Evolutionary conservation across 2,113 vertebrate genomes (phyloP), one percentile per base, ranked within the genome.

Genomic region (Dasyurus viverrinus): DNA sequence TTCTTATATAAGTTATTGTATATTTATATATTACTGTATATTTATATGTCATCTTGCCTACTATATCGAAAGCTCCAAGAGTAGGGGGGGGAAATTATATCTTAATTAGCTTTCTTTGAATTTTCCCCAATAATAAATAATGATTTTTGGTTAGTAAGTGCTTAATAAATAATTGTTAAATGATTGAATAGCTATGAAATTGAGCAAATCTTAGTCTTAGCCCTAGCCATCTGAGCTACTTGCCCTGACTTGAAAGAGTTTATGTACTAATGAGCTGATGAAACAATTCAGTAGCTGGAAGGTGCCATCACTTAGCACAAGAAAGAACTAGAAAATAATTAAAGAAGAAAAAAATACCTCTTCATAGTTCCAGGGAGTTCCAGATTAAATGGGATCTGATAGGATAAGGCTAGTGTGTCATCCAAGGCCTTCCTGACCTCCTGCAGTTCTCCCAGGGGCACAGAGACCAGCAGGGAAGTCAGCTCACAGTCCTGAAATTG

Each of bases 361-460:
- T 98, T 98, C 84, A 99, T 53, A 91, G 98, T 54, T 11, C 98
- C 97, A 0, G 99, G 98, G 50, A 98, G 98, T 89, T 99, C 98
- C 90, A 98, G 92, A 1, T 47, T 95, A 96, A 98, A 98, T 36
- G 98, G 98, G 46, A 98, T 96, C 94, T 97, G 98, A 98, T 94
- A 97, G 14, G 99, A 98, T 0, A 98, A 99, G 25, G 98, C 93
- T 96, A 99, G 96, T 16, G 98, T 98, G 93, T 99, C 99, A 60
- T 98, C 98, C 98, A 99, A 95, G 68, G 98, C 98, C 89, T 98
- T 97, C 96, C 96, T 98, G 96, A 99, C 97, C 96, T 99, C 98
- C 26, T 97, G 97, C 53, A 99, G 98, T 94, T 99, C 99, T n/a
- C 93, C 94, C 11, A 96, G 55, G 90, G 98, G 98, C 95, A 98